phyloP scores from a whole-genome alignment of 2,888 invertebrate genomes.

The Epinotia bilunana region DNA sequence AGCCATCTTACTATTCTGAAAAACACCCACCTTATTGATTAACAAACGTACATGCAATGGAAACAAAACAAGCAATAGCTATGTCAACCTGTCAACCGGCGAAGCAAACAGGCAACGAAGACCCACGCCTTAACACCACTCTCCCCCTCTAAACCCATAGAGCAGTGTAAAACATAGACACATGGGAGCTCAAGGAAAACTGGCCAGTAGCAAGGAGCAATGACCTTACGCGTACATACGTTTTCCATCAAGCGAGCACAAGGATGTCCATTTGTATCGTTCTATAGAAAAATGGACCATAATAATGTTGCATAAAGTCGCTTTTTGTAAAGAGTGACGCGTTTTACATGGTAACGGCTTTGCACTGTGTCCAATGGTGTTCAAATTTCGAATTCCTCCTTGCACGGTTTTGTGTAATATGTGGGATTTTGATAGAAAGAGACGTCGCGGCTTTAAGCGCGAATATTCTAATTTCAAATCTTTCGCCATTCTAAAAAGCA shows the following conservation, averaged over 20 bases:
- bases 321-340: neutral
- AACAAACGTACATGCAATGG: constrained; percentile 43
- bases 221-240: constrained; percentile 41
- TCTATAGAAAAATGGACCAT: neutral
- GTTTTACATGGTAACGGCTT: constrained; percentile 10
- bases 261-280: constrained; percentile 10
- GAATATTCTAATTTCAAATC: constrained; percentile 12
- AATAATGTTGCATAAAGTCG: neutral
- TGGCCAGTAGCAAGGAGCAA: constrained; percentile 25
- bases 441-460: neutral
- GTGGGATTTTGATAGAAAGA: constrained; percentile 39
- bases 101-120: constrained; percentile 18
- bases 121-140: neutral
- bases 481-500: constrained; percentile 4
- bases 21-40: constrained; percentile 42
- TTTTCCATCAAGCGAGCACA: constrained; percentile 42
- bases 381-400: constrained; percentile 15
- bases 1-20: neutral
- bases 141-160: constrained; percentile 3
- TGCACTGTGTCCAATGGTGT: constrained; percentile 11
- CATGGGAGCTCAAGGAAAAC: constrained; percentile 17
- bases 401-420: constrained; percentile 43
- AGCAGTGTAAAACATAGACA: constrained; percentile 3
- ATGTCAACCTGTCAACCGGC: constrained; percentile 41
- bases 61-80: constrained; percentile 42